phyloP scores from a whole-genome alignment of 2,113 vertebrate species.

The Eidolon helvum region DNA sequence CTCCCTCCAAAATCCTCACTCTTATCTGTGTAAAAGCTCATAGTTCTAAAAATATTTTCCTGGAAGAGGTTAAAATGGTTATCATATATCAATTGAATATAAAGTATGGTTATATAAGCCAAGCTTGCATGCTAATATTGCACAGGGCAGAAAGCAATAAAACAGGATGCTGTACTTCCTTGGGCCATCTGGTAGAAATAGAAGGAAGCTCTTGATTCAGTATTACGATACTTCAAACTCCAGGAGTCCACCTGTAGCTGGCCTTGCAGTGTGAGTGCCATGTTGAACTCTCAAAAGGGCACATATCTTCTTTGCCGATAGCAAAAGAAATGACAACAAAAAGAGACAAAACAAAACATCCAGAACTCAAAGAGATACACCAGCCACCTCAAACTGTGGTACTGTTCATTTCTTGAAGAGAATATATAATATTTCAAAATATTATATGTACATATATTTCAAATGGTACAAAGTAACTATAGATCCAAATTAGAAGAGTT shows the following conservation, averaged over 20 bases:
- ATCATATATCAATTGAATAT: conserved; percentile 82
- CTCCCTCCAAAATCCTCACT: conserved; percentile 76
- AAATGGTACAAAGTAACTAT: conserved; percentile 85
- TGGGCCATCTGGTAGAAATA: conserved; percentile 69
- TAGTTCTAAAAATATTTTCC: conserved; percentile 85
- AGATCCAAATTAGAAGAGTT: conserved; percentile 82
- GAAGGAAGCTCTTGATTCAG: conserved; percentile 78
- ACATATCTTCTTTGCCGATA: conserved; percentile 74
- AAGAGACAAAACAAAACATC: conserved; percentile 33
- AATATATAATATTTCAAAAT: conserved; percentile 86
- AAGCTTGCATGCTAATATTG: conserved; percentile 89
- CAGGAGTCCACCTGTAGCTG: conserved; percentile 75
- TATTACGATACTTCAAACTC: conserved; percentile 70
- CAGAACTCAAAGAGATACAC: conserved; percentile 63
- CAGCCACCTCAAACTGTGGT: conserved; percentile 81
- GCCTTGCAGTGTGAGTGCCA: conserved; percentile 68
- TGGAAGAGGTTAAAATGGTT: conserved; percentile 82
- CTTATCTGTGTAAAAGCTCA: conserved; percentile 79
- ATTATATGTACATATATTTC: conserved; percentile 85
- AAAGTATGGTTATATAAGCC: conserved; percentile 86
- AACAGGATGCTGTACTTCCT: conserved; percentile 79
- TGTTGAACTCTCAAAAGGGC: conserved; percentile 71
- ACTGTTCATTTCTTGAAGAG: conserved; percentile 83
- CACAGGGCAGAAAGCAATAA: conserved; percentile 83
- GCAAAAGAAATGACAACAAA: conserved; percentile 70